Conservation (phyloP, 2,888 invertebrate species). For the Amphipoea oculea region DNA sequence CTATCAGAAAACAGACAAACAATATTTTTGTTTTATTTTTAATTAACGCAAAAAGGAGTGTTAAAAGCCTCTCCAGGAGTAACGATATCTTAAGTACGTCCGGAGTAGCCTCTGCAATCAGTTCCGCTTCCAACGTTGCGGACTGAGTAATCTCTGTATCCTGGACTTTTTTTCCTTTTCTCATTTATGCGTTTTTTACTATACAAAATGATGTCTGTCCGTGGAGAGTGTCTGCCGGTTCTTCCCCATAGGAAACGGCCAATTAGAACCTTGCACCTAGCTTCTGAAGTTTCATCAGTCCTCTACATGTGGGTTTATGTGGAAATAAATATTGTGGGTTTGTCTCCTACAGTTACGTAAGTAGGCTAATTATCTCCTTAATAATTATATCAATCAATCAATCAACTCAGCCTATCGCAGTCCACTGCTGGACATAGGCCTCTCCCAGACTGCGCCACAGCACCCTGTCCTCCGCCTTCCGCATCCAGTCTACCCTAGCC, state of each 20-base stretch:
- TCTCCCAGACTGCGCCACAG: too few species aligned
- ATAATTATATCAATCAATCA: too few species aligned
- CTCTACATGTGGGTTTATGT: background rate
- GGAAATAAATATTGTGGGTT: background rate
- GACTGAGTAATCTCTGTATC: background rate
- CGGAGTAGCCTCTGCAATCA: background rate
- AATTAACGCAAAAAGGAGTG: background rate
- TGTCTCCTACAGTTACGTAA: too few species aligned
- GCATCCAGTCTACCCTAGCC: too few species aligned
- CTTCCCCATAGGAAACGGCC: background rate
- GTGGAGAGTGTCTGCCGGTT: background rate
- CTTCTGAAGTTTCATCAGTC: background rate
- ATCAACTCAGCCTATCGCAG: too few species aligned
- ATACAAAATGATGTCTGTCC: too few species aligned
- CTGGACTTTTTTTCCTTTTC: background rate
- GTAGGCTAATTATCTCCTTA: background rate
- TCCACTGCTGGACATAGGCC: too few species aligned
- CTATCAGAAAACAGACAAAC: too few species aligned
- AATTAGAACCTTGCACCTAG: background rate
- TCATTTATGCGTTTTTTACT: too few species aligned
- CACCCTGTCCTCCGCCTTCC: too few species aligned
- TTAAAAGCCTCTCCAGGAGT: background rate
- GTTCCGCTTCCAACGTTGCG: background rate
- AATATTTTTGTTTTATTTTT: background rate
- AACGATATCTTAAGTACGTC: background rate